Conservation (phyloP, 2,888 invertebrate species). For the Sesamia inferens region DNA sequence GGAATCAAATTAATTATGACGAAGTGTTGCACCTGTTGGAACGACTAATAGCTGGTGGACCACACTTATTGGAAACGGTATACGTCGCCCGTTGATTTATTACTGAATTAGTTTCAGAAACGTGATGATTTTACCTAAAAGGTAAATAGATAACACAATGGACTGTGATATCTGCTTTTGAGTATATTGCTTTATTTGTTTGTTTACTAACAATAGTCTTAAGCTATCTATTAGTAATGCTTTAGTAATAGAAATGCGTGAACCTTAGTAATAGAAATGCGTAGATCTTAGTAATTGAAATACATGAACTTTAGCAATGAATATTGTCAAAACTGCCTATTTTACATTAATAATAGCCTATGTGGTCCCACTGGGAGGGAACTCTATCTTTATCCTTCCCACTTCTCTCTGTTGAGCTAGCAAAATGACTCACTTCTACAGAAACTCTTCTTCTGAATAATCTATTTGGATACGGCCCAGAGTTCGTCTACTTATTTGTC, state of each 20-base stretch:
- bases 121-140: slow-evolving; percentile 55
- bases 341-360: too few relatives aligned
- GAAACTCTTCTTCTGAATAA: too few relatives aligned
- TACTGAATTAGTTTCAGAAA: slow-evolving; percentile 52
- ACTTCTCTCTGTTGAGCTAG: too few relatives aligned
- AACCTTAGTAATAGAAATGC: neutral
- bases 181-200: neutral
- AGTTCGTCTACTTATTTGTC: too few relatives aligned
- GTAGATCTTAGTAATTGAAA: neutral
- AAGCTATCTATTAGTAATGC: too few relatives aligned
- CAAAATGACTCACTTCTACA: too few relatives aligned
- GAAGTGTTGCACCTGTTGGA: slow-evolving; percentile 69
- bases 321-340: neutral
- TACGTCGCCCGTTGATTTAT: slow-evolving; percentile 53
- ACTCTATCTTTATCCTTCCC: too few relatives aligned
- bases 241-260: neutral
- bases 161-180: slow-evolving; percentile 3
- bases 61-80: slow-evolving; percentile 64
- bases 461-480: too few relatives aligned
- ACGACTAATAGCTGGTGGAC: slow-evolving; percentile 66
- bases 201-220: too few relatives aligned
- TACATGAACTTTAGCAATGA: neutral
- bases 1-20: slow-evolving; percentile 74
- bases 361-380: too few relatives aligned
- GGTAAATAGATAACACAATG: neutral